Conservation (phyloP, 1,140 invertebrate genomes). For the Drosophila miranda region DNA sequence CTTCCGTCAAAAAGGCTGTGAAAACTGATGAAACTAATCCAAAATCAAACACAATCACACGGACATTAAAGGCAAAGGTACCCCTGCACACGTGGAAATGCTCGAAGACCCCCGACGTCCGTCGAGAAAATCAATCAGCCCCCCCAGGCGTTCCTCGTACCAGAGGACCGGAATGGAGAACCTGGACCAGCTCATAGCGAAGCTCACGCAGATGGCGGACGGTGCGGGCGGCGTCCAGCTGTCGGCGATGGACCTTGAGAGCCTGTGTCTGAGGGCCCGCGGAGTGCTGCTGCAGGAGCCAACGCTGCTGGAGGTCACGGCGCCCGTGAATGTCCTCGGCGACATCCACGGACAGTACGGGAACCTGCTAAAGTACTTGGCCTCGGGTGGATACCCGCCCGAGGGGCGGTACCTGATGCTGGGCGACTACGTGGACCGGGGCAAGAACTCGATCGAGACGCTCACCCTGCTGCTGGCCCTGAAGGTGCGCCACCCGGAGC, state of each 20-base stretch:
- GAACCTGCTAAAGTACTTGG: constrained; percentile 97
- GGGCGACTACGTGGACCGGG: constrained; percentile 92
- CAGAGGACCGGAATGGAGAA: not conserved
- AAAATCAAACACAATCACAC: no score
- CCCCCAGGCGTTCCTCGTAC: no score
- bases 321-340: constrained; percentile 98
- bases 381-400: constrained; percentile 99
- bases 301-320: constrained; percentile 97
- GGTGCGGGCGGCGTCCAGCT: constrained; percentile 86
- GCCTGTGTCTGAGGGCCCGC: constrained; percentile 95
- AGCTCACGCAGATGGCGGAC: constrained; percentile 9
- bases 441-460: constrained; percentile 93
- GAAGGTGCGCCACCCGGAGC: constrained; percentile 95
- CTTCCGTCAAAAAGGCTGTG: no score
- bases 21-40: no score
- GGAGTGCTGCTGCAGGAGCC: constrained; percentile 99
- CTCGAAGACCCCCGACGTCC: no score
- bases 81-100: no score
- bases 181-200: constrained; percentile 45
- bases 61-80: no score
- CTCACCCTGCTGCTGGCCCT: constrained; percentile 97
- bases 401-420: constrained; percentile 99
- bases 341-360: constrained; percentile 99
- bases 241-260: constrained; percentile 96
- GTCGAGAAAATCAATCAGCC: no score